These are phyloP conservation scores for Characodon lateralis DNA, from an alignment of 2,797 vertebrate genomes.

Conservation along the genomic window DNA sequence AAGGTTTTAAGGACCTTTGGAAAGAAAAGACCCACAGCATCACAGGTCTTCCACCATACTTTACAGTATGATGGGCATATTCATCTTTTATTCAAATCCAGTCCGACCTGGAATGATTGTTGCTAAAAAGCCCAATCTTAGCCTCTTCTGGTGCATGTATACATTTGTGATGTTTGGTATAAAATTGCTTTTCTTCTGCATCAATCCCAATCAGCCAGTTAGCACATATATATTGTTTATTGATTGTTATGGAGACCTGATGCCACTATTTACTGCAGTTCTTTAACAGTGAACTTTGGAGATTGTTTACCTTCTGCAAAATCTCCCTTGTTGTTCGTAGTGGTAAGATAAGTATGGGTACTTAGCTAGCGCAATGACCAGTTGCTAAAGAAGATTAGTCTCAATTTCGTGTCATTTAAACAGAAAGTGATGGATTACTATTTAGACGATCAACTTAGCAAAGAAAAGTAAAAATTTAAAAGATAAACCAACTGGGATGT, in stretches of 20 bases:
- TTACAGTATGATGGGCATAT: too few species aligned
- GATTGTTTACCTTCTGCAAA: neutral
- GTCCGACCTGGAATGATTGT: neutral
- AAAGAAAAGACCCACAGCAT: neutral
- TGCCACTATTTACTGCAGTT: neutral
- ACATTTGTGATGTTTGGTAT: constrained; percentile 1
- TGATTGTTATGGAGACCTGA: neutral
- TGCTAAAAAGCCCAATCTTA: neutral
- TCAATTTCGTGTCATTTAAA: neutral
- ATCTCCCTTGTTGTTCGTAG: neutral
- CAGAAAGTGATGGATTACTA: neutral
- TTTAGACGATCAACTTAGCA: neutral
- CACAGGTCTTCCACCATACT: neutral
- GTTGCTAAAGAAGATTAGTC: too few species aligned
- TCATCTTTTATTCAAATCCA: neutral
- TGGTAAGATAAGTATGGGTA: neutral
- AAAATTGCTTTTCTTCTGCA: neutral
- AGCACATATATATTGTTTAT: neutral
- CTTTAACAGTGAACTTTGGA: neutral
- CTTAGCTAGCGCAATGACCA: neutral
- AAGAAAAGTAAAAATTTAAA: neutral
- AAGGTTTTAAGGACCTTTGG: neutral
- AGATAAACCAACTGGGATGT: too few species aligned
- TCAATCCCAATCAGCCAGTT: neutral
- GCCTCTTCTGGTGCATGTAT: neutral